Conservation (phyloP, 2,888 invertebrate genomes). For the Achlya flavicornis region DNA sequence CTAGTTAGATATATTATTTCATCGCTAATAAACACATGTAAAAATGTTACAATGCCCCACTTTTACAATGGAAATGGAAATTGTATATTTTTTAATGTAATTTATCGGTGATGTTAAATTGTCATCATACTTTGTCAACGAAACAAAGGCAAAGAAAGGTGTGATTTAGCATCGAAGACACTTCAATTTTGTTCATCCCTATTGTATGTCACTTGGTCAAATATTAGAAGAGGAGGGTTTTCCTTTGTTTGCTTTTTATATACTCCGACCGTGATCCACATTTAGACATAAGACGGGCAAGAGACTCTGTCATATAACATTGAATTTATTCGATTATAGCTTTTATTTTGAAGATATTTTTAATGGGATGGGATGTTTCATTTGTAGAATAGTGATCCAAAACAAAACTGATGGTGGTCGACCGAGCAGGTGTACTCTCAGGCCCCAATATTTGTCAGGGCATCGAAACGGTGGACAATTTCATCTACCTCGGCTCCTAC, state of each 20-base stretch:
- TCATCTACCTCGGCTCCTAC: too few relatives aligned
- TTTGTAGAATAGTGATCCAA: too few relatives aligned
- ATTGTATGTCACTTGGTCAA: conserved; percentile 7
- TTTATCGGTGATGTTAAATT: too few relatives aligned
- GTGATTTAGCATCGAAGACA: background rate
- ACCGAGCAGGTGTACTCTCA: too few relatives aligned
- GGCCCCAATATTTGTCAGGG: too few relatives aligned
- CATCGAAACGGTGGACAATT: too few relatives aligned
- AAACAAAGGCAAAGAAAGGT: background rate
- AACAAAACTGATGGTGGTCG: too few relatives aligned
- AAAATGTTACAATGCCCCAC: too few relatives aligned
- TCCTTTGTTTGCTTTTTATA: background rate
- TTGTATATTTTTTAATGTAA: too few relatives aligned
- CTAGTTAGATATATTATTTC: too few relatives aligned
- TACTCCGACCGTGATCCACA: background rate
- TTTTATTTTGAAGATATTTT: background rate
- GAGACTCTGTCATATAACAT: background rate
- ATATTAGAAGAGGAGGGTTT: background rate
- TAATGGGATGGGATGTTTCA: background rate
- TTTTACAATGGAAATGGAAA: too few relatives aligned
- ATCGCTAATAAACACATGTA: too few relatives aligned
- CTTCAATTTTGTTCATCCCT: background rate
- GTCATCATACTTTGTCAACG: background rate
- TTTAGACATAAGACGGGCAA: background rate
- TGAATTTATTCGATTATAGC: background rate